Conservation (phyloP, 1,140 invertebrate genomes). For the Zaprionus capensis region DNA sequence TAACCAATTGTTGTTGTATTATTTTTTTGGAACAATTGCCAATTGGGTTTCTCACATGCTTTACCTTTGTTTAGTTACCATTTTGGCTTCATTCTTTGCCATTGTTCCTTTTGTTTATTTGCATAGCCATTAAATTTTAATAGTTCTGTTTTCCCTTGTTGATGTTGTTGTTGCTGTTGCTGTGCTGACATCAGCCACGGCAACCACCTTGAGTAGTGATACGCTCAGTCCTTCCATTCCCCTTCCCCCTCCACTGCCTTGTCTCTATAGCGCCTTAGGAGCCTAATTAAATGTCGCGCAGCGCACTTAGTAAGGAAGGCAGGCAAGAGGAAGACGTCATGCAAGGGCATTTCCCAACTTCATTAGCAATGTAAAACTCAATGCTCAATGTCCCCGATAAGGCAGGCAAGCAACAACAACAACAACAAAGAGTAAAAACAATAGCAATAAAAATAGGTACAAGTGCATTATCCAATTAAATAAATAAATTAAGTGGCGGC, state of each 20-base stretch:
- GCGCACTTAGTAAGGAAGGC: constrained; percentile 7
- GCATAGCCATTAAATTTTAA: constrained; percentile 77
- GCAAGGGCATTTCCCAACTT: constrained; percentile 30
- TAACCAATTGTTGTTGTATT: constrained; percentile 20
- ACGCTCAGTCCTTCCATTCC: not conserved
- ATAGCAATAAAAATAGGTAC: constrained; percentile 7
- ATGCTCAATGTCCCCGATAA: constrained; percentile 9
- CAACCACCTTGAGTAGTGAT: constrained; percentile 29
- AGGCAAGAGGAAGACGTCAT: constrained; percentile 1
- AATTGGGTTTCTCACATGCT: constrained; percentile 52
- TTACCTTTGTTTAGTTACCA: constrained; percentile 64
- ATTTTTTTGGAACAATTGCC: constrained; percentile 65
- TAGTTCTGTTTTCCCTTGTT: constrained; percentile 58
- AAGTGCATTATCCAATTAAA: constrained; percentile 42
- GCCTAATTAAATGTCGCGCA: constrained; percentile 65
- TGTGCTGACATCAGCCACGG: constrained; percentile 56
- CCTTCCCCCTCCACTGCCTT: not conserved
- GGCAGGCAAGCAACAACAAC: not conserved
- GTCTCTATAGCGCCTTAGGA: constrained; percentile 10
- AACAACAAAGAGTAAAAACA: not conserved
- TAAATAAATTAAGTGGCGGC: constrained; percentile 28
- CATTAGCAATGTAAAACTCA: constrained; percentile 33
- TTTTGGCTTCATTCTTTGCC: constrained; percentile 9
- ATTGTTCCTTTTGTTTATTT: constrained; percentile 53
- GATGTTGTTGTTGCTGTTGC: constrained; percentile 18